Evolutionary conservation across 37 sponge, comb jelly and placozoan genomes (phyloP), one percentile per base, ranked within the genome.

Genomic region (Spongia lamella): DNA sequence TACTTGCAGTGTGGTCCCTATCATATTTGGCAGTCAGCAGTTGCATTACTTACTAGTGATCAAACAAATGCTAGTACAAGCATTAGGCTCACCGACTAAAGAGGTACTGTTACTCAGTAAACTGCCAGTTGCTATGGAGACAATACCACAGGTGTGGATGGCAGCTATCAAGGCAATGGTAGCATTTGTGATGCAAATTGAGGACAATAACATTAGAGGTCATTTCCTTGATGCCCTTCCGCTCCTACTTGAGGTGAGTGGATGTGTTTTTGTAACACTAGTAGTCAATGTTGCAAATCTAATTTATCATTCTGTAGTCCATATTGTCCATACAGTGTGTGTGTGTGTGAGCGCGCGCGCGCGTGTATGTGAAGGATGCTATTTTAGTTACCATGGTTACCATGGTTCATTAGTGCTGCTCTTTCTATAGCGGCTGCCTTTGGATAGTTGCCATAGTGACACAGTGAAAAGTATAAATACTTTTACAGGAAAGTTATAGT

Each of bases 1-100:
- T 43, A 13, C 13, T 26, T 58, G 59, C 52, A 90, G 91, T 38
- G 78, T 87, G 37, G 84, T 98, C 51, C 99, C 99, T 20, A 90
- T 79, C 0, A 80, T 98, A 17, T 98, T 98, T 76, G 99, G 82
- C 13, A 73, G 75, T 37, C 93, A 92, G 77, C 83, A 88, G 72
- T 22, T 38, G 24, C 79, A 86, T 70, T 92, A 90, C 36, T 20
- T 91, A 0, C 84, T 37, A 19, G 80, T 92, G 50, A 82, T 95
- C 67, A 80, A 84, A 39, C 88, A 90, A 53, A 73, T 98, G 80
- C 80, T 98, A 30, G 39, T 63, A 17, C 84, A 87, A 66, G 88
- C 98, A 0, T 78, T 97, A 30, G 56, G 72, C 38, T 56, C 71
- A 37, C 63, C 73, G 15, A 60, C 83, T 50, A 38, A 72, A 1